Conservation (phyloP, 2,113 vertebrate genomes). For the Gnathonemus longibarbis region DNA sequence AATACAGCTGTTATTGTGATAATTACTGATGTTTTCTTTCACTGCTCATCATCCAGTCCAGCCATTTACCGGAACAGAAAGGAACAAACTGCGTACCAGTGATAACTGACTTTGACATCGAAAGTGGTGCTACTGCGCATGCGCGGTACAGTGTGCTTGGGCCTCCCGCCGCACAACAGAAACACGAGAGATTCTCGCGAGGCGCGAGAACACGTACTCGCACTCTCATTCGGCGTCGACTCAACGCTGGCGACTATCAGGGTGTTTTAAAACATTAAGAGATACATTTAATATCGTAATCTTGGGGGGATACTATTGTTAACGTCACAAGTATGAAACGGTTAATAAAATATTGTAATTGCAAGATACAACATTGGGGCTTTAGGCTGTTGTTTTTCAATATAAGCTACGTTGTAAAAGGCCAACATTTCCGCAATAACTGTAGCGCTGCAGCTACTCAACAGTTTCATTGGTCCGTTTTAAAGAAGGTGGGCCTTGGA, state of each 20-base stretch:
- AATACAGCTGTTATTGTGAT: not conserved
- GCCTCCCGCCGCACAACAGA: not conserved
- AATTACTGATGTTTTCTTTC: not conserved
- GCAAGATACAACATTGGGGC: not conserved
- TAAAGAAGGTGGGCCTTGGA: not conserved
- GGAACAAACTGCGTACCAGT: conserved; percentile 3
- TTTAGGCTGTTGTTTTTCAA: not conserved
- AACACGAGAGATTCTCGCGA: not conserved
- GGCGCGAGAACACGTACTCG: not conserved
- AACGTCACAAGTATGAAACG: not conserved
- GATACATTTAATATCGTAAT: not conserved
- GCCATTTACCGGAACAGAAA: conserved; percentile 6
- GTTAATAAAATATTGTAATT: not conserved
- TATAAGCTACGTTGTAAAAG: not conserved
- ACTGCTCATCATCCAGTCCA: not conserved
- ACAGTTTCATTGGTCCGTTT: not conserved
- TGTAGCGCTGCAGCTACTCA: not conserved
- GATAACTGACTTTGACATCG: conserved; percentile 17
- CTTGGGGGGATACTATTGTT: not conserved
- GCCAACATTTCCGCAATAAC: not conserved
- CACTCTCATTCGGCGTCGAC: not conserved
- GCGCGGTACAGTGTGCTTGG: not conserved
- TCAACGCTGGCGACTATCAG: not conserved
- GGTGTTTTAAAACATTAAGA: not conserved
- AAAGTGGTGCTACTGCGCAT: not conserved